A percentile compares a stretch with the other conserved stretches of the same genome.
Conservation (phyloP, 2,113 vertebrate species). For the Thunnus maccoyii region DNA sequence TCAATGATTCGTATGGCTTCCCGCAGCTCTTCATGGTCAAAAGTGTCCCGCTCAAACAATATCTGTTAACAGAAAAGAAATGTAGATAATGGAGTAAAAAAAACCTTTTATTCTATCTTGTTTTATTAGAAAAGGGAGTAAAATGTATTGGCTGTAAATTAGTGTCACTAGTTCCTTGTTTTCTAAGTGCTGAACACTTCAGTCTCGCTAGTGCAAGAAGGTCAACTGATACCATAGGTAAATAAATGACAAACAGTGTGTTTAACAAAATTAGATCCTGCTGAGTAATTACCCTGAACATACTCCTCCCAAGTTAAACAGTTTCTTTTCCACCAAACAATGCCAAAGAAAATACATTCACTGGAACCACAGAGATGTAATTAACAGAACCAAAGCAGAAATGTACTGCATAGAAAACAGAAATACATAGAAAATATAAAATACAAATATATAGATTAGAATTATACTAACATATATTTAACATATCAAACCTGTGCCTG, state of each 20-base stretch:
- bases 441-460: neutral
- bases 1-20: slow-evolving; percentile 87
- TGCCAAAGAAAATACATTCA: neutral
- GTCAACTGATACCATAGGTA: slow-evolving; percentile 18
- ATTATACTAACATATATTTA: neutral
- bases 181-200: neutral
- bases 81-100: neutral
- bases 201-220: neutral
- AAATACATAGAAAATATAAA: neutral
- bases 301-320: slow-evolving; percentile 7
- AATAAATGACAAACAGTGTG: slow-evolving; percentile 12
- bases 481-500: slow-evolving; percentile 82
- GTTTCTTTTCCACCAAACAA: neutral
- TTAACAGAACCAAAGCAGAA: neutral
- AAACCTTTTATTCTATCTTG: neutral
- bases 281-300: slow-evolving; percentile 27
- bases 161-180: neutral
- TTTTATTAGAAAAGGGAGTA: neutral
- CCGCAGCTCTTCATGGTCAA: slow-evolving; percentile 81
- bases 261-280: slow-evolving; percentile 45
- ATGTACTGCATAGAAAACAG: neutral
- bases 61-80: slow-evolving; percentile 63
- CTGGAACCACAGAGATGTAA: neutral
- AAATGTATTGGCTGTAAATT: neutral
- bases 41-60: slow-evolving; percentile 80